These are phyloP conservation scores for Penaeus indicus DNA, from an alignment of 1,140 invertebrate genomes.

Conservation along the genomic window DNA sequence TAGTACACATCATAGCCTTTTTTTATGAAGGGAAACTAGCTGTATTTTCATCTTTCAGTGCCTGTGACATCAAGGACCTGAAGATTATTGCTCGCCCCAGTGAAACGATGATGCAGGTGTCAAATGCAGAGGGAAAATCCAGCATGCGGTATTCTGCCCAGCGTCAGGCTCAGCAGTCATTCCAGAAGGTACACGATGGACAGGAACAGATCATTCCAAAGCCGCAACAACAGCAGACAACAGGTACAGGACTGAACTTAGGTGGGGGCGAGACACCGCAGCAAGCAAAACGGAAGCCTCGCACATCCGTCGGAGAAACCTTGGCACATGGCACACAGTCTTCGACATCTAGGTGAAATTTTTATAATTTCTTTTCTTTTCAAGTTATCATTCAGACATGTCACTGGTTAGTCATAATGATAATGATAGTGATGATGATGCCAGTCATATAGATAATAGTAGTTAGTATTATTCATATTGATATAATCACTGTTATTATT, in stretches of 20 bases:
- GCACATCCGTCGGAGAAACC: slow-evolving; percentile 46
- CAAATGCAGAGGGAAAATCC: too few species aligned
- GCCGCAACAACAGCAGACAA: neutral
- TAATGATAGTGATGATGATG: too few species aligned
- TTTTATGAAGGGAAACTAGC: neutral
- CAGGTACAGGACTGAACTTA: neutral
- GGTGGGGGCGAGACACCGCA: neutral
- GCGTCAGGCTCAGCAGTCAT: too few species aligned
- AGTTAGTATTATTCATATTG: too few species aligned
- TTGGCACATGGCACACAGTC: slow-evolving; percentile 45
- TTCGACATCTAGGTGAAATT: neutral
- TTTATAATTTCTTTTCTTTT: neutral
- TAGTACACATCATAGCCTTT: neutral
- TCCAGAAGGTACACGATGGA: too few species aligned
- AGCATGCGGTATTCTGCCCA: too few species aligned
- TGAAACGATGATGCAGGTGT: neutral
- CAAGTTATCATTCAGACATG: too few species aligned
- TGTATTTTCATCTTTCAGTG: slow-evolving; percentile 29
- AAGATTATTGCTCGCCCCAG: slow-evolving; percentile 38
- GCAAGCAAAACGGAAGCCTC: slow-evolving; percentile 43
- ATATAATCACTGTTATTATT: too few species aligned
- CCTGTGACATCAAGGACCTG: slow-evolving; percentile 45
- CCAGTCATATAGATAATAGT: too few species aligned
- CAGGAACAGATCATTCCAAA: too few species aligned
- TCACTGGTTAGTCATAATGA: too few species aligned